These are phyloP conservation scores for Bolinopsis microptera DNA, from an alignment of 37 sponge, comb jelly and placozoan genomes.

Conservation along the genomic window DNA sequence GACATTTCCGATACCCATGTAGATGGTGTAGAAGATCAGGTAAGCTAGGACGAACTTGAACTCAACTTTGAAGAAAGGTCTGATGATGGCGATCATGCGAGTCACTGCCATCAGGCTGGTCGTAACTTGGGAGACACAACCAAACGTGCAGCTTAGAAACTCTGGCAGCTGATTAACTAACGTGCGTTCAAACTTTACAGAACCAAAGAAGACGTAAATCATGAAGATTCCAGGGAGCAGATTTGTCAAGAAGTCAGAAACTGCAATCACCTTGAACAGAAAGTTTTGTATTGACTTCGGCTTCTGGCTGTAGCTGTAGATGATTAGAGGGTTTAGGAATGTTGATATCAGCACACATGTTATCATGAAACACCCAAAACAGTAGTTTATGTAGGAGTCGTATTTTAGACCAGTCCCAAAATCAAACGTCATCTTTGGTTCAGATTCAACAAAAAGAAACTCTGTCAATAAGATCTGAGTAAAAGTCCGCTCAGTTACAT, in stretches of 20 bases:
- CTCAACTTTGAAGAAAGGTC: background rate
- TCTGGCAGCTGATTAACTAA: background rate
- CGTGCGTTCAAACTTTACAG: background rate
- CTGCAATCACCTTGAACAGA: constrained; percentile 20
- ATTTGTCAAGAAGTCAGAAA: constrained; percentile 18
- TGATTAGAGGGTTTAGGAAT: background rate
- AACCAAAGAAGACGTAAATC: background rate
- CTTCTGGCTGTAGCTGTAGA: background rate
- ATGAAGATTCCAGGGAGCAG: background rate
- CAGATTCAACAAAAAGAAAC: too few species aligned
- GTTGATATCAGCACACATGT: background rate
- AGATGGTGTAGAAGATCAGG: background rate
- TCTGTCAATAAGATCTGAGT: too few species aligned
- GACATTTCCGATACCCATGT: background rate
- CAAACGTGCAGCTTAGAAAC: background rate
- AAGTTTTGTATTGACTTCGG: background rate
- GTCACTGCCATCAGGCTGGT: background rate
- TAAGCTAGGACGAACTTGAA: background rate
- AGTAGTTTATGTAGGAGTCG: background rate
- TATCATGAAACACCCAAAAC: background rate
- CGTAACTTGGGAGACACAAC: background rate
- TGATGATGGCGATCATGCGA: background rate
- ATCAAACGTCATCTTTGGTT: constrained; percentile 18
- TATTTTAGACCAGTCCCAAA: background rate
- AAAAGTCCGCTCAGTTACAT: too few species aligned